phyloP scores from a whole-genome alignment of 2,888 invertebrate species.

The Eristalis intricaria region DNA sequence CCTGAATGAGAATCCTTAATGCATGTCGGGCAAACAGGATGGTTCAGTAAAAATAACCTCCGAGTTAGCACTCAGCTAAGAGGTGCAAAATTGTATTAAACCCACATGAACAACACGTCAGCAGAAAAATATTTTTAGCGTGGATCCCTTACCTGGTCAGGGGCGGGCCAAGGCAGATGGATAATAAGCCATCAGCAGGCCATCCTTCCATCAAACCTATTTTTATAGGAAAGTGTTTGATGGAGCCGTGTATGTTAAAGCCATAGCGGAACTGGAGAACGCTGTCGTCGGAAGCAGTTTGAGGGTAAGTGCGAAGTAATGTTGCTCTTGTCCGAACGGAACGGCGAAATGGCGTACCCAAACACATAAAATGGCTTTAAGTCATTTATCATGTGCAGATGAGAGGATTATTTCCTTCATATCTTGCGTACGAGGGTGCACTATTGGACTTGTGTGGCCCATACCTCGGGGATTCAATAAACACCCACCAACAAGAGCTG shows the following conservation, averaged over 20 bases:
- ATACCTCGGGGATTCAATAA: conserved; percentile 37
- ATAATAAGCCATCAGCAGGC: not conserved
- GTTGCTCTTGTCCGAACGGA: conserved; percentile 21
- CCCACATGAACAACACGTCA: not conserved
- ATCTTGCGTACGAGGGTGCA: conserved; percentile 27
- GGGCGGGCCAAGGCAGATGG: not conserved
- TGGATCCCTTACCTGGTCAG: not conserved
- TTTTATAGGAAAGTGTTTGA: not conserved
- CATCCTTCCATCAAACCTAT: not conserved
- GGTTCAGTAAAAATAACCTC: conserved; percentile 50
- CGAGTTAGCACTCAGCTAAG: conserved; percentile 48
- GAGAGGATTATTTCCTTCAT: conserved; percentile 55
- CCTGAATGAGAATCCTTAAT: conserved; percentile 54
- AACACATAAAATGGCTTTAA: conserved; percentile 19
- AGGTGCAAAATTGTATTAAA: conserved; percentile 38
- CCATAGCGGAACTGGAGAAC: not conserved
- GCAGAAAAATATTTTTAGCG: conserved; percentile 25
- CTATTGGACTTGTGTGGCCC: conserved; percentile 16
- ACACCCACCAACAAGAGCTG: conserved; percentile 30
- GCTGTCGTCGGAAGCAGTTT: conserved; percentile 7
- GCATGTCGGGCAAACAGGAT: conserved; percentile 38
- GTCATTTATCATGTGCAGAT: conserved; percentile 52
- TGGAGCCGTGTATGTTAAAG: not conserved
- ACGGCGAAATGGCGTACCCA: conserved; percentile 16
- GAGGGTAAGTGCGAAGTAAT: conserved; percentile 42